Base-by-base conservation (phyloP, 1,140 invertebrate genomes). In the Drosophila parvula region DNA sequence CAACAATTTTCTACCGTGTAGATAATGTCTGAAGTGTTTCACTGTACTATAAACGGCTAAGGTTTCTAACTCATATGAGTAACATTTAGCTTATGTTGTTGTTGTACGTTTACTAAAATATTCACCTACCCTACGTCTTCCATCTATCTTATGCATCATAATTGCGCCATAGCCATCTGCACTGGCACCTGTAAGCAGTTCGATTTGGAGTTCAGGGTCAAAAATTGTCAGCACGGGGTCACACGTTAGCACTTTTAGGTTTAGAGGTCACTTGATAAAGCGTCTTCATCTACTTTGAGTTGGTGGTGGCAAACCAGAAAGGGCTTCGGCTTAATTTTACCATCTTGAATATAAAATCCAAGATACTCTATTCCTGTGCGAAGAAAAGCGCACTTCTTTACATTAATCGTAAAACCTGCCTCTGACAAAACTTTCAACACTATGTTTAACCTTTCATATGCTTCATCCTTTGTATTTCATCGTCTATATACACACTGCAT, bases 341-440 rank as follows among this genome's bases (percentile, higher is more conserved):
- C 61, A 50, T 57, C 8, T 30, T 28, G 43, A 30, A 57, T 57
- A 12, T 43, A 57, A 30, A 57, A 57, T 27, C 27, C 27, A 5
- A 64, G 50, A n/a, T 55, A 64, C 28, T 64, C 50, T 56, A 64
- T 44, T 44, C 61, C 50, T 27, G 61, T 47, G 12, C 16, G 40
- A 36, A 62, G 60, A 62, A 62, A 51, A 47, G 14, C 18, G 30
- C 50, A 53, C 22, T 55, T 63, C 12, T 55, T 55, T 18, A 51
- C 11, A 30, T 51, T 62, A 10, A 51, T 32, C 5, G 22, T 28
- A 22, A 62, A 51, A 4, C 27, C 60, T 28, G 36, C 36, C 4
- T 53, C 45, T 27, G 59, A 62, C 32, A 62, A 62, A 6, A 14
- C 18, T n/a, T 40, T 36, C 5, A 50, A 27, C 59, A 40, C 59